phyloP scores from a whole-genome alignment of 1,140 invertebrate species.

The Aradophagus sp. region DNA sequence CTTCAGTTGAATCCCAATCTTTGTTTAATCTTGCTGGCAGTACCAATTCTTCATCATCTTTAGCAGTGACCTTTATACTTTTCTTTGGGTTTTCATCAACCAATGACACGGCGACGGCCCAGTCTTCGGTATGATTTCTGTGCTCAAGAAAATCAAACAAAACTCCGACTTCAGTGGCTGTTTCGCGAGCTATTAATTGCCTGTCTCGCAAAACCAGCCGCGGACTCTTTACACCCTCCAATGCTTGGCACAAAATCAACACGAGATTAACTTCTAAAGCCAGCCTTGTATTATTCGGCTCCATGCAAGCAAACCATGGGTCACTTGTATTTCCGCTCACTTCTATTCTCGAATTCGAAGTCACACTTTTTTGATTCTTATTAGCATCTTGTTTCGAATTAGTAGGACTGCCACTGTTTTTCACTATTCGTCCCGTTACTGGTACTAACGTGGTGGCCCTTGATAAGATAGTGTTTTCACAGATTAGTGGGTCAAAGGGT shows the following conservation, averaged over 20 bases:
- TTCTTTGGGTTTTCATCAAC: conserved; percentile 62
- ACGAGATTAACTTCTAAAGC: conserved; percentile 71
- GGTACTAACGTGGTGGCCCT: conserved; percentile 66
- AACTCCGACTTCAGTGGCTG: conserved; percentile 69
- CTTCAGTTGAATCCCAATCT: conserved; percentile 50
- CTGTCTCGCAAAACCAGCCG: conserved; percentile 68
- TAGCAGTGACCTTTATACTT: conserved; percentile 55
- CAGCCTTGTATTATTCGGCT: conserved; percentile 70
- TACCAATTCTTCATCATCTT: conserved; percentile 29
- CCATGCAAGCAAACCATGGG: conserved; percentile 74
- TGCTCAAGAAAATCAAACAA: conserved; percentile 73
- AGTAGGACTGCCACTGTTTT: conserved; percentile 46
- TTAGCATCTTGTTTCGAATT: conserved; percentile 24
- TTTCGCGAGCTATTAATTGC: conserved; percentile 72
- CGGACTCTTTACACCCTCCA: conserved; percentile 71
- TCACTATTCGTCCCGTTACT: conserved; percentile 58
- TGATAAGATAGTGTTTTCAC: conserved; percentile 72
- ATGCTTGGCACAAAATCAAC: conserved; percentile 68
- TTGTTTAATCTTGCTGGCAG: conserved; percentile 63
- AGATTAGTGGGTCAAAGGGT: conserved; percentile 72
- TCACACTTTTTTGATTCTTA: conserved; percentile 47
- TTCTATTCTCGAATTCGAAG: conserved; percentile 27
- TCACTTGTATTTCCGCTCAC: conserved; percentile 55
- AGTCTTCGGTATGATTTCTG: conserved; percentile 48
- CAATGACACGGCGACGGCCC: conserved; percentile 58